A percentile compares a stretch with the other conserved stretches of the same genome.
phyloP scores from a whole-genome alignment of 2,888 invertebrate genomes.

The Lomographa bimaculata region DNA sequence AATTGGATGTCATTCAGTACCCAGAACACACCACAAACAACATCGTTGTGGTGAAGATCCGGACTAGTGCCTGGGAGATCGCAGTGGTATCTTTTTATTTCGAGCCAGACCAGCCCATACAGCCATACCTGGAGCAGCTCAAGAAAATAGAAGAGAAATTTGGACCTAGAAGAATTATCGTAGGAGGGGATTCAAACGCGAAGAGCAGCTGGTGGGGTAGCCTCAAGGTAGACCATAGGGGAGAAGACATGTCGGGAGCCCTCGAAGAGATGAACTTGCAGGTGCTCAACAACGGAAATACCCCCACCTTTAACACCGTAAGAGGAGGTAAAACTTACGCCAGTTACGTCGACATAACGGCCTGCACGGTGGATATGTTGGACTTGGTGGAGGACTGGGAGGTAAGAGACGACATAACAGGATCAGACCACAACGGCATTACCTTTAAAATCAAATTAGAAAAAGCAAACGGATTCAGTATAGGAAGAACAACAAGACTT shows the following conservation, averaged over 20 bases:
- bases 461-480: slow-evolving; percentile 3
- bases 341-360: slow-evolving; percentile 35
- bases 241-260: slow-evolving; percentile 8
- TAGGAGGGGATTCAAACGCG: slow-evolving; percentile 5
- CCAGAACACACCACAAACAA: no score
- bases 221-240: slow-evolving; percentile 3
- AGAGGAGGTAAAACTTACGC: slow-evolving; percentile 8
- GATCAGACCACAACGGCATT: slow-evolving; percentile 30
- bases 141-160: background rate
- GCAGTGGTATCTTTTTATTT: no score
- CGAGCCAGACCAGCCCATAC: no score
- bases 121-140: background rate
- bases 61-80: no score
- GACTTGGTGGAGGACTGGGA: slow-evolving; percentile 22
- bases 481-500: slow-evolving; percentile 17
- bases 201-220: slow-evolving; percentile 7
- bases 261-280: slow-evolving; percentile 26
- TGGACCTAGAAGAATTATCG: background rate
- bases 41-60: no score
- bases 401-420: slow-evolving; percentile 16
- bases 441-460: slow-evolving; percentile 18
- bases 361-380: slow-evolving; percentile 24
- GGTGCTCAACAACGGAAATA: slow-evolving; percentile 26
- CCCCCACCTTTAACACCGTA: no score
- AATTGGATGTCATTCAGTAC: no score